Evolutionary conservation across 2,113 vertebrate genomes (phyloP).

Genomic region (Semnornis frantzii): DNA sequence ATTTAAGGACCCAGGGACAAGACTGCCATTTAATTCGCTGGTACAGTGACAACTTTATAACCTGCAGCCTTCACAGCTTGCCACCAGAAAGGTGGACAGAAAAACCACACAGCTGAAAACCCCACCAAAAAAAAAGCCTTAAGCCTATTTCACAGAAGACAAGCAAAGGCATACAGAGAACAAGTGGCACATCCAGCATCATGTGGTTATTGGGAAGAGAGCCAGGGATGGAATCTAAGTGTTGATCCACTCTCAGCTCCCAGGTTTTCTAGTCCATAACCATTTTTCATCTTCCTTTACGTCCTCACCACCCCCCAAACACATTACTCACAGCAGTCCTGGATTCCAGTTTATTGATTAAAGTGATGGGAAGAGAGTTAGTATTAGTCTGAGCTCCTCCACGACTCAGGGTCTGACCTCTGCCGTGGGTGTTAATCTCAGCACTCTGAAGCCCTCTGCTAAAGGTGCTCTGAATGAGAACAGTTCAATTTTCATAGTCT

Average conservation of each 20-base stretch:
- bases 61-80: background rate
- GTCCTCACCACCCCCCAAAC: background rate
- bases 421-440: background rate
- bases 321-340: background rate
- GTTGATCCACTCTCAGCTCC: background rate
- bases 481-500: background rate
- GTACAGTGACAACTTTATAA: background rate
- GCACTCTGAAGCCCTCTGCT: background rate
- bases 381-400: background rate
- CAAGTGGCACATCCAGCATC: background rate
- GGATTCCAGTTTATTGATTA: background rate
- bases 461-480: background rate
- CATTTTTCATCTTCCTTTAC: background rate
- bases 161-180: background rate
- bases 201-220: background rate
- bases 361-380: background rate
- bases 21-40: background rate
- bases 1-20: background rate
- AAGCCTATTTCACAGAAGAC: background rate
- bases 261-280: background rate
- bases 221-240: background rate
- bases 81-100: background rate
- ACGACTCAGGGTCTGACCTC: background rate
- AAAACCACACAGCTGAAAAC: background rate
- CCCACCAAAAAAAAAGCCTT: background rate